phyloP scores from a whole-genome alignment of 2,113 vertebrate species.

The Scomber scombrus region DNA sequence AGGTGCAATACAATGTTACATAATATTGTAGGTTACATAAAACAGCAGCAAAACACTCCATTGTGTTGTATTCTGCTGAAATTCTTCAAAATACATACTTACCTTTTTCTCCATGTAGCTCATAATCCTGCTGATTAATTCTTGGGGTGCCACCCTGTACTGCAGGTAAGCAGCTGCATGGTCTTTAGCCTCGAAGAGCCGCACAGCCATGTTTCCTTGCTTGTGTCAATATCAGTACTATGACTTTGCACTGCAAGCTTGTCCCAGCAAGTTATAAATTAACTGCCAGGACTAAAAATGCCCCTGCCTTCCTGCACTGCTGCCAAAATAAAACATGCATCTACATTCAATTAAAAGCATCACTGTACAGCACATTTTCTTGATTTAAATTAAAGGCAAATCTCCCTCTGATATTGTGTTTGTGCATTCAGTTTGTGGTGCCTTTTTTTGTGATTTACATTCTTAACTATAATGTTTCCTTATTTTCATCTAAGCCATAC shows the following conservation, averaged over 20 bases:
- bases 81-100: conserved; percentile 17
- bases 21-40: background rate
- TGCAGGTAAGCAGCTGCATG: conserved; percentile 82
- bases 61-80: background rate
- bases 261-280: conserved; percentile 21
- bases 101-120: conserved; percentile 82
- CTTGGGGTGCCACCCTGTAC: conserved; percentile 76
- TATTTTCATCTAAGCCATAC: too few relatives aligned
- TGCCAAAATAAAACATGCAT: background rate
- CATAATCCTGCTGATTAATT: conserved; percentile 76
- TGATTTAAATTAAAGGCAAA: background rate
- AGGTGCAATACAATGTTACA: too few relatives aligned
- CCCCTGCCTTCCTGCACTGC: background rate
- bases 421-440: too few relatives aligned
- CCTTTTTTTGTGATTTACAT: background rate
- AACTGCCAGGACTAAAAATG: background rate
- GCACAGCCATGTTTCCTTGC: conserved; percentile 76
- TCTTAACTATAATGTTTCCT: background rate
- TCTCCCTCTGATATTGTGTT: too few relatives aligned
- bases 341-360: too few relatives aligned
- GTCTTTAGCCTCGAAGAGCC: conserved; percentile 80
- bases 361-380: too few relatives aligned
- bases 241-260: background rate
- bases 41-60: background rate
- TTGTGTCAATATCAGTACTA: background rate